Percentiles rank a stretch among this genome's conserved stretches.
These are phyloP conservation scores for Chloroclystis v-ata DNA, from an alignment of 2,888 invertebrate species.

Conservation along the genomic window DNA sequence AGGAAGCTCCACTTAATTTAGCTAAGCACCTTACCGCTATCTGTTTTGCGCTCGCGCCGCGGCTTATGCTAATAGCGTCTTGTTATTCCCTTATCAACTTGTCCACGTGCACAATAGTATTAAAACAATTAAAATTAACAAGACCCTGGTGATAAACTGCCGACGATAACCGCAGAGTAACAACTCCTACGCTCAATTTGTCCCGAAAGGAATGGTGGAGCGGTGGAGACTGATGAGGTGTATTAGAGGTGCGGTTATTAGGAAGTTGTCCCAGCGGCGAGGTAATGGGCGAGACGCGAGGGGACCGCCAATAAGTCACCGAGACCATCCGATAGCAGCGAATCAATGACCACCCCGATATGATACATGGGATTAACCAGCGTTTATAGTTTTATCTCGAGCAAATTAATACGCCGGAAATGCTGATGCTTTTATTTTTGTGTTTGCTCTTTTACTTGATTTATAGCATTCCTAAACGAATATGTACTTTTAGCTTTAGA, in stretches of 20 bases:
- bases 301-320: constrained; percentile 70
- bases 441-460: constrained; percentile 11
- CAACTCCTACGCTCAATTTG: constrained; percentile 78
- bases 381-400: constrained; percentile 72
- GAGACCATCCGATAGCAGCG: constrained; percentile 62
- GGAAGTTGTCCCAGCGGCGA: constrained; percentile 32
- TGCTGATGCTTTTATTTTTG: constrained; percentile 62
- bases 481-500: too few relatives aligned
- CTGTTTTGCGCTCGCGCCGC: constrained; percentile 62
- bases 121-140: constrained; percentile 32
- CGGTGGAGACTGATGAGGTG: constrained; percentile 59
- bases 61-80: constrained; percentile 69
- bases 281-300: constrained; percentile 61
- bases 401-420: constrained; percentile 70
- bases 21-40: constrained; percentile 76
- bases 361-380: constrained; percentile 72
- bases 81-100: constrained; percentile 73
- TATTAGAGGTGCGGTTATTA: constrained; percentile 52
- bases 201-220: constrained; percentile 69
- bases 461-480: too few relatives aligned
- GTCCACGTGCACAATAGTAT: constrained; percentile 53
- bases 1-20: constrained; percentile 58
- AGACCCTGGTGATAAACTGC: constrained; percentile 37
- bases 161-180: constrained; percentile 42
- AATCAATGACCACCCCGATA: constrained; percentile 74